Conservation (phyloP, 1,140 invertebrate genomes). For the Triops longicaudatus region DNA sequence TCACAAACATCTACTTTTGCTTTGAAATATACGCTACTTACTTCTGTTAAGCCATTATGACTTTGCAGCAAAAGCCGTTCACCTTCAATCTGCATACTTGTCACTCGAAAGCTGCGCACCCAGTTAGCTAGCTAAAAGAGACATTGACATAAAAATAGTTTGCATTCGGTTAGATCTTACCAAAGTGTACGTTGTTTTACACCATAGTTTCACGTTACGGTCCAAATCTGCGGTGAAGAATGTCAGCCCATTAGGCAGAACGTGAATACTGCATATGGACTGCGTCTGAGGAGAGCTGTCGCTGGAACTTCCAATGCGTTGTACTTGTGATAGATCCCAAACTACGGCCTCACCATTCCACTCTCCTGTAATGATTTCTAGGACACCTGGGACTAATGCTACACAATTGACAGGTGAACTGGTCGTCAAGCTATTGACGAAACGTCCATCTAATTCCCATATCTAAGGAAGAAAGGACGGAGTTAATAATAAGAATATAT, state of each 20-base stretch:
- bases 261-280: not conserved
- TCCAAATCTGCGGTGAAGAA: not conserved
- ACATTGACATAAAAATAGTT: not conserved
- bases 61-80: not conserved
- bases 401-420: conserved; percentile 41
- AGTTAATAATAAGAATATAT: not conserved
- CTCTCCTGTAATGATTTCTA: conserved; percentile 38
- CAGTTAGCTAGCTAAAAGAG: not conserved
- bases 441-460: not conserved
- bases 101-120: not conserved
- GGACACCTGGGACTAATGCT: conserved; percentile 39
- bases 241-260: not conserved
- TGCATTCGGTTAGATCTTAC: not conserved
- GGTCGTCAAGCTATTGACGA: conserved; percentile 15
- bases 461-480: not conserved
- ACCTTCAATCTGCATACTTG: not conserved
- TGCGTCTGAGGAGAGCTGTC: not conserved
- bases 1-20: not conserved
- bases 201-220: not conserved
- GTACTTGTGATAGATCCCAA: conserved; percentile 36
- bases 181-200: not conserved
- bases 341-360: conserved; percentile 41
- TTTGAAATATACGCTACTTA: not conserved
- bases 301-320: not conserved
- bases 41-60: not conserved